Evolutionary conservation across 2,113 vertebrate genomes (phyloP).

Genomic region (Pachycephala philippinensis): DNA sequence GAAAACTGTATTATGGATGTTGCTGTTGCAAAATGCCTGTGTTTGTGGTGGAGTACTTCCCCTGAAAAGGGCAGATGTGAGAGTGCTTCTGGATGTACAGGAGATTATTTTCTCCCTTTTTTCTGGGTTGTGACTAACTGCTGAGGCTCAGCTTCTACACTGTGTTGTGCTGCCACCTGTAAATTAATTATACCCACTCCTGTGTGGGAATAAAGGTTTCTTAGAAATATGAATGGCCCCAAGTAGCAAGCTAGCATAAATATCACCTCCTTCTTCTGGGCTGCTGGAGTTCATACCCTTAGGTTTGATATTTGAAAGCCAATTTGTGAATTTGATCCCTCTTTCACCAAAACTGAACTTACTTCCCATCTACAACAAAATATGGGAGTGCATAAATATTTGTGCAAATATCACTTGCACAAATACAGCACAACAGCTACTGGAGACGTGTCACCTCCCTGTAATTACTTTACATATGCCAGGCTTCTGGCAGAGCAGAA

Average conservation of each 20-base stretch:
- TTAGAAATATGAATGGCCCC: not conserved
- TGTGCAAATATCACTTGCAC: not conserved
- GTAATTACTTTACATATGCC: accelerated
- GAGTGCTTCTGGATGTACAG: not conserved
- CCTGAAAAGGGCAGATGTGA: not conserved
- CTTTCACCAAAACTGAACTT: not conserved
- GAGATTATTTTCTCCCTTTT: not conserved
- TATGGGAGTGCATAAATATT: accelerated
- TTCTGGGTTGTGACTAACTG: not conserved
- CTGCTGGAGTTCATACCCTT: not conserved
- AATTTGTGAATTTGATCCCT: not conserved
- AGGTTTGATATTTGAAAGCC: not conserved
- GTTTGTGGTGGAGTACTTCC: not conserved
- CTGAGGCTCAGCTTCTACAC: not conserved
- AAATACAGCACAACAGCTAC: not conserved
- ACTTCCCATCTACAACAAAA: not conserved
- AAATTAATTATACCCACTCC: not conserved
- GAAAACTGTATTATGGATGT: not conserved
- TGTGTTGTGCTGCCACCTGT: not conserved
- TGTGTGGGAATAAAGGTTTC: not conserved
- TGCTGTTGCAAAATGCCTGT: not conserved
- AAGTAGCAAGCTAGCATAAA: accelerated
- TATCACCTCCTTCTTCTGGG: not conserved
- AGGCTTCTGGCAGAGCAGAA: not conserved
- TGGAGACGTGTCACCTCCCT: accelerated